Evolutionary conservation across 2,113 vertebrate species (phyloP), one percentile per base, ranked within the genome.

Genomic region (Ophthalmolycus amberensis): DNA sequence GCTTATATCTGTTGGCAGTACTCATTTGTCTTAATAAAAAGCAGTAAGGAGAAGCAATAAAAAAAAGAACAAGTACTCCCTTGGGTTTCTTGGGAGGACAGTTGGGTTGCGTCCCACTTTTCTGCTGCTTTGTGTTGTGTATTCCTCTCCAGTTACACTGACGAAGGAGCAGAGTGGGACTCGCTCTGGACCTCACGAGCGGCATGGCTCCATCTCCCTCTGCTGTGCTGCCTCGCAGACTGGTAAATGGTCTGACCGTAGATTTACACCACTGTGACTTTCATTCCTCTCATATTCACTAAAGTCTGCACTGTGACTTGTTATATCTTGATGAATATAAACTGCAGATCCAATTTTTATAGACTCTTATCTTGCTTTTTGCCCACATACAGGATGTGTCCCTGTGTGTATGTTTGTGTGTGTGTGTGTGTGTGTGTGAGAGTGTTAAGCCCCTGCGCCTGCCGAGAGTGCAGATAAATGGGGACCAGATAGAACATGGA

Each of bases 121-220:
- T 83, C 90, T 94, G 89, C 88, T 93, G 89, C 89, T 90, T 87
- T 91, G 77, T 94, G 77, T 91, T 91, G 71, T 92, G 84, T 92
- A 77, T 90, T 84, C 74, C 25, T 92, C 89, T 89, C 75, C 89
- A 94, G 93, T 87, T 91, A 71, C 84, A 66, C 73, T n/a, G 88
- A 87, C 65, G 83, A 70, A 77, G 82, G 77, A 75, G 64, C 81
- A 74, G 88, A 85, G 32, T 1, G 0, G 37, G 48, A 37, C 59
- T 77, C 54, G 20, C 27, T 77, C 79, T 25, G 72, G 91, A 90
- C 83, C 65, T 70, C 71, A 70, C 70, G 25, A 27, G 71, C 14
- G 42, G 42, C 67, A 59, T 65, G 40, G 18, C 84, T 67, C 46
- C 75, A 62, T 59, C 32, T 22, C 62, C 75, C 63, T 69, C 67